phyloP scores from a whole-genome alignment of 2,797 vertebrate genomes.

The Malurus splendens region DNA sequence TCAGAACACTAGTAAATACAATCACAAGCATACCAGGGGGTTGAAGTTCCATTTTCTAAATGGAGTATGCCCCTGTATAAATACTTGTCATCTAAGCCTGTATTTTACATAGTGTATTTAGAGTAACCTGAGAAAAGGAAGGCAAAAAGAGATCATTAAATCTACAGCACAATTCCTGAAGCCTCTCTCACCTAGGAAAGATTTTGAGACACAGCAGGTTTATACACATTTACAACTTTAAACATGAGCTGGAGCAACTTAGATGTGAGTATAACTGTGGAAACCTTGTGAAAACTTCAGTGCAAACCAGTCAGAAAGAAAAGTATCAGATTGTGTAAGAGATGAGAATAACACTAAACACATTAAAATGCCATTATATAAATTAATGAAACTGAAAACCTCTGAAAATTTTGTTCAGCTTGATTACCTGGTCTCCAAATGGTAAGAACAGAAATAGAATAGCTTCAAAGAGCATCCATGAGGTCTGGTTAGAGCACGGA shows the following conservation, averaged over 20 bases:
- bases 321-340: not conserved
- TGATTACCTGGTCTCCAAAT: not conserved
- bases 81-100: not conserved
- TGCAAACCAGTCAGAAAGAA: not conserved
- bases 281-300: not conserved
- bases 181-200: not conserved
- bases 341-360: not conserved
- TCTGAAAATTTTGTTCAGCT: not conserved
- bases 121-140: not conserved
- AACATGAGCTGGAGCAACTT: not conserved
- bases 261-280: rapidly evolving
- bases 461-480: not conserved
- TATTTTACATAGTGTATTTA: not conserved
- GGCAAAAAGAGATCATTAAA: not conserved
- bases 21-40: not conserved
- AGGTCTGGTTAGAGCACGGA: rapidly evolving
- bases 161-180: not conserved
- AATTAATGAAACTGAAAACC: not conserved
- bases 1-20: not conserved
- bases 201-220: not conserved
- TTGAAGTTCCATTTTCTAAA: not conserved
- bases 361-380: not conserved
- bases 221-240: not conserved
- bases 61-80: not conserved
- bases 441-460: not conserved